Conservation (phyloP, 2,888 invertebrate genomes). For the Caenorhabditis sp. region DNA sequence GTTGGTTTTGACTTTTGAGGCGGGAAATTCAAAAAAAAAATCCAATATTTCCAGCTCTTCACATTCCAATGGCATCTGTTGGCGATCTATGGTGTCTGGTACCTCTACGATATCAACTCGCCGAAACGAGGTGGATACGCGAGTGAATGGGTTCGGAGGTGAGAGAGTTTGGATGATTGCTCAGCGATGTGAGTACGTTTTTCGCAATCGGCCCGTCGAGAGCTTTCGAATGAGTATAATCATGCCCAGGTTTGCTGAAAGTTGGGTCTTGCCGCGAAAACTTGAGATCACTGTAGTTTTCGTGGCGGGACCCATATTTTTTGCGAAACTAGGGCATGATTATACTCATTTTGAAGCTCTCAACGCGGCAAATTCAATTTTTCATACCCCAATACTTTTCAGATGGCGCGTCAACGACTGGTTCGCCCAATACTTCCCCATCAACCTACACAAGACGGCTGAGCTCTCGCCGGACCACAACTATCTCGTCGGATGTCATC, state of each 20-base stretch:
- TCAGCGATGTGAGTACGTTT: not conserved
- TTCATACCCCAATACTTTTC: conserved; percentile 13
- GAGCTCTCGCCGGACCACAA: conserved; percentile 86
- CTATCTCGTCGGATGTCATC: conserved; percentile 88
- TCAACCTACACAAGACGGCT: conserved; percentile 90
- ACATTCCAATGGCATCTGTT: conserved; percentile 80
- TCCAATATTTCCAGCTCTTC: conserved; percentile 74
- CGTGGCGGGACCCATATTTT: not conserved
- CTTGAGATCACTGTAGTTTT: conserved; percentile 16
- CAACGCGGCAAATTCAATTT: not conserved
- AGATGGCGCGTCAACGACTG: conserved; percentile 87
- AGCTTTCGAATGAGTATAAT: not conserved
- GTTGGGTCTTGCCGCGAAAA: not conserved
- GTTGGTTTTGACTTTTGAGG: conserved; percentile 52
- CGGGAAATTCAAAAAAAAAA: not conserved
- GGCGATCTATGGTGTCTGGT: conserved; percentile 85
- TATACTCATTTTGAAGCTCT: not conserved
- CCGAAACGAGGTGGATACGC: conserved; percentile 84
- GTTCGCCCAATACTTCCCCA: conserved; percentile 90
- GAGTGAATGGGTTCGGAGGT: conserved; percentile 68
- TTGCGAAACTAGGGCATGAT: not conserved
- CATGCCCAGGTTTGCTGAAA: not conserved
- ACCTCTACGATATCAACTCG: conserved; percentile 87
- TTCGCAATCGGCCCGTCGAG: not conserved
- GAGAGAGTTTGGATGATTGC: not conserved